Evolutionary conservation across 2,797 vertebrate species (phyloP), one percentile per base, ranked within the genome.

Genomic region (Dromococcyx pavoninus): DNA sequence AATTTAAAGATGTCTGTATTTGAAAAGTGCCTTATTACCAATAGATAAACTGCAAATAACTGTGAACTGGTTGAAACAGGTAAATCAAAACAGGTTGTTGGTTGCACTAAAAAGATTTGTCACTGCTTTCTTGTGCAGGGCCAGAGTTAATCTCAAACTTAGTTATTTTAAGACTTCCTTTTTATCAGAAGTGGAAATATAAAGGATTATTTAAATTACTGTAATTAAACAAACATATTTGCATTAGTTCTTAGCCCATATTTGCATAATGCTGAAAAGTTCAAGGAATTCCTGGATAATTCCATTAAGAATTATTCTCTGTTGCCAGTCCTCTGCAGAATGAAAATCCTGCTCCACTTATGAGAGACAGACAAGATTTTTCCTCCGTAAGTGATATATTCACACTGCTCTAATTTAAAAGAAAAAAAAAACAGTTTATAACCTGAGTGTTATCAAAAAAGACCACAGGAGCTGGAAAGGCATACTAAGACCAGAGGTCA

Each of bases 201-300:
- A 76, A 77, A 73, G 32, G 11, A 65, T 65, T 22, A 56, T 81
- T 83, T 76, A 93, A 81, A 77, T 67, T 23, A 74, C 3, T n/a
- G 22, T 78, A 62, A 93, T 57, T 89, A 74, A 95, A 60, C 5
- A 65, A 72, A 75, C 4, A 44, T 90, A 73, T 44, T 88, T 81
- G 39, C n/a, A 24, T 77, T 71, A 28, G 21, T 86, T 83, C 54
- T 83, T 53, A 54, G 18, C 30, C 37, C 13, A 7, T 72, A 70
- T 84, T 92, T 94, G 58, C 65, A 77, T 80, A 94, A 92, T 64
- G 35, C 23, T 58, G 16, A 60, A 72, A 80, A 92, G 56, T 65
- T 93, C 51, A 90, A 89, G 65, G 54, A 89, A 75, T 71, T 94
- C 39, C 33, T 67, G 21, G 25, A 48, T 93, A 88, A 95, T 82